These are phyloP conservation scores for Thermophis baileyi DNA, from an alignment of 2,113 vertebrate genomes.

Conservation along the genomic window DNA sequence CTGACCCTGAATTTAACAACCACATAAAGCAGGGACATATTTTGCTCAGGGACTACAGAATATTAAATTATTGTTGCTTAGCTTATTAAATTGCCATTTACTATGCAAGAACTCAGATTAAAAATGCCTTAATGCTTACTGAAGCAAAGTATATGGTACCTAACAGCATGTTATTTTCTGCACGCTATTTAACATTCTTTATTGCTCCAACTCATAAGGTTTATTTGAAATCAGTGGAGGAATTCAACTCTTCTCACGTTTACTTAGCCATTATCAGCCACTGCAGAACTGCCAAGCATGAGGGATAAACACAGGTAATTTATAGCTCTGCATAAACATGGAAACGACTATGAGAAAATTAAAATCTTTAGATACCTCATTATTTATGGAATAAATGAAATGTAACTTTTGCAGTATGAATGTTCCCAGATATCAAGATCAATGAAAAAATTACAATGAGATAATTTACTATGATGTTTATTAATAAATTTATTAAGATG, in stretches of 20 bases:
- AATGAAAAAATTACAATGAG: background rate
- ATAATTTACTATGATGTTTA: background rate
- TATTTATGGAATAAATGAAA: constrained; percentile 49
- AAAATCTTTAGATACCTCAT: constrained; percentile 47
- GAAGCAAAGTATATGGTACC: constrained; percentile 60
- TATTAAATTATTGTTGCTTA: constrained; percentile 51
- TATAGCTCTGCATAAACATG: constrained; percentile 54
- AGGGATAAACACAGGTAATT: constrained; percentile 65
- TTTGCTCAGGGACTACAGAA: constrained; percentile 22
- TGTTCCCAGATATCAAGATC: background rate
- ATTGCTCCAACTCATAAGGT: constrained; percentile 51
- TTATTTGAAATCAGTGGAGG: constrained; percentile 68
- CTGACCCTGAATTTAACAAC: constrained; percentile 32
- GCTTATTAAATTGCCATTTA: constrained; percentile 62
- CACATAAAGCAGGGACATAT: constrained; percentile 17
- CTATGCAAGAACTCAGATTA: constrained; percentile 57
- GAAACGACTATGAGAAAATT: constrained; percentile 64
- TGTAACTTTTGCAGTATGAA: background rate
- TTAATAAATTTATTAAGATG: background rate
- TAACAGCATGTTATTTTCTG: constrained; percentile 65
- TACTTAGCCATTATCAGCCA: constrained; percentile 65
- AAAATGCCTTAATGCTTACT: constrained; percentile 67
- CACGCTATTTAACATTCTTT: constrained; percentile 66
- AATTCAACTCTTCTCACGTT: constrained; percentile 64
- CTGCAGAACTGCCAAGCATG: constrained; percentile 55